Evolutionary conservation across 2,113 vertebrate species (phyloP).

Genomic region (Agapornis roseicollis): DNA sequence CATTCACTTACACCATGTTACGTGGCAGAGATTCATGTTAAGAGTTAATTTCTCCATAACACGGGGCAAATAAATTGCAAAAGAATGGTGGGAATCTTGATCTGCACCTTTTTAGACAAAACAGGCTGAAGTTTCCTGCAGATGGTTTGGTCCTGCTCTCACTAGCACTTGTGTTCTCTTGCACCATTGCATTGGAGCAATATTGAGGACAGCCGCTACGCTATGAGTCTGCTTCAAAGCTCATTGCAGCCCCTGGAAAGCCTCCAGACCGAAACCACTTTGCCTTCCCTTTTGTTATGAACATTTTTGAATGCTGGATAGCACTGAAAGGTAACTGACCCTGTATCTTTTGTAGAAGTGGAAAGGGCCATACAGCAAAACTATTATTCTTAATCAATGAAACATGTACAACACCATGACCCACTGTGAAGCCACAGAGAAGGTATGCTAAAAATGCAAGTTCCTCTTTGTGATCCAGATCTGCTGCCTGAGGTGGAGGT

Average conservation of each 20-base stretch:
- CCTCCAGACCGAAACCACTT: neutral
- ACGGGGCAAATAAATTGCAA: neutral
- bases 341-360: neutral
- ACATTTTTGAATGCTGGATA: neutral
- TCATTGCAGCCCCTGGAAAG: neutral
- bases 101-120: neutral
- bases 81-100: neutral
- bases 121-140: neutral
- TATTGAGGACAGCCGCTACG: rapidly evolving
- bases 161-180: neutral
- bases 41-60: neutral
- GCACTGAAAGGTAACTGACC: neutral
- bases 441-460: neutral
- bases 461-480: neutral
- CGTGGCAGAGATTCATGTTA: neutral
- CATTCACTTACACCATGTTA: neutral
- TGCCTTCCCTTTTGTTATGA: neutral
- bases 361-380: rapidly evolving
- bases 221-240: neutral
- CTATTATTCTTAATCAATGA: neutral
- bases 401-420: neutral
- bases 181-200: neutral
- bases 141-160: neutral
- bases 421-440: neutral
- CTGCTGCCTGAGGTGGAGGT: neutral